Evolutionary conservation across 2,113 vertebrate genomes (phyloP), one percentile per base, ranked within the genome.

Genomic region (Paramisgurnus dabryanus): DNA sequence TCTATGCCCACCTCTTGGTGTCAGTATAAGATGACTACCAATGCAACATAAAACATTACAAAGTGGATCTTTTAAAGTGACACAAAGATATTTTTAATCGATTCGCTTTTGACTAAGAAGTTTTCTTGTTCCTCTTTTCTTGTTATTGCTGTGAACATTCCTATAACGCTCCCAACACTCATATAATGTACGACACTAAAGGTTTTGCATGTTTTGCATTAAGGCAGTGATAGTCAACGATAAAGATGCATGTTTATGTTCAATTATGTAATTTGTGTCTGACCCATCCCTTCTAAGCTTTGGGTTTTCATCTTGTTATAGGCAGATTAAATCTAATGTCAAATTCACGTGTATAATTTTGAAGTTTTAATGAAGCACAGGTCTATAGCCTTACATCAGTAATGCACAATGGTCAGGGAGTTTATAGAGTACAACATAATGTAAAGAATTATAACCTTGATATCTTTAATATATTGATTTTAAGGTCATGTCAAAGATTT

Each of bases 271-370:
- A 34, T 34, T 34, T 34, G 27, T 1, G 3, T 34, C 27, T 34
- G 27, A 1, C 7, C 45, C 45, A 47, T 47, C 7, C 10, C 45
- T 47, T 88, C 82, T 64, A 13, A 80, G 83, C 80, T 57, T 43
- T 34, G 65, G 69, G 63, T 87, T 80, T 87, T 79, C 80, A 72
- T 65, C 83, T 88, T 84, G 88, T 87, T 87, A 87, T 86, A 87
- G 86, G 82, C 85, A 84, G 85, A 70, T 76, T 69, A 49, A 43
- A 22, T 69, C 12, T 47, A 43, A 43, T 34, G 50, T 60, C 76
- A 41, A 27, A 45, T 43, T n/a, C 57, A 61, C 41, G 57, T 75
- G 3, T 63, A 47, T 63, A 75, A 61, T 47, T 63, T 72, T 74
- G 57, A 27, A 11, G 17, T 61, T 61, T 18, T 10, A 12, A 6